These are phyloP conservation scores for Kradibia gibbosae DNA, from an alignment of 1,140 invertebrate species.

Conservation along the genomic window DNA sequence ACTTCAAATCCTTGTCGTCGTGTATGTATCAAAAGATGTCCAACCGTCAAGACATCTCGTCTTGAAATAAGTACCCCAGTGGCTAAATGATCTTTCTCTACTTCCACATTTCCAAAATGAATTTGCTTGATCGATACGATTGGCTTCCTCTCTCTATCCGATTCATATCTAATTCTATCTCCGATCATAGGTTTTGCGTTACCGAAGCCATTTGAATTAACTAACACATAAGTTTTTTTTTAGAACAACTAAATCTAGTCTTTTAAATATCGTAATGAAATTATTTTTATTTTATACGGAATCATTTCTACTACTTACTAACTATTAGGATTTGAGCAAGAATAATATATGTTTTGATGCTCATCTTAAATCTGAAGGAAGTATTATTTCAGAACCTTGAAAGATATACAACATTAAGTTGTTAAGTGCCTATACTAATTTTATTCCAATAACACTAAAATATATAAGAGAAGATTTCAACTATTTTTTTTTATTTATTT, in stretches of 20 bases:
- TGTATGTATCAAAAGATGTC: not conserved
- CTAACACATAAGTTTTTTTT: not conserved
- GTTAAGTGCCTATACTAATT: no score
- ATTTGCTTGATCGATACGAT: not conserved
- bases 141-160: not conserved
- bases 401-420: no score
- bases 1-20: not conserved
- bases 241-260: not conserved
- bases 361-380: no score
- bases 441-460: no score
- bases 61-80: not conserved
- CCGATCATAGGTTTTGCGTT: not conserved
- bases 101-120: not conserved
- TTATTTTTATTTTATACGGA: not conserved
- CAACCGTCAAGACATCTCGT: not conserved
- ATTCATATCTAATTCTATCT: not conserved
- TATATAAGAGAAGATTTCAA: no score
- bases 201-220: not conserved
- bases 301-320: not conserved
- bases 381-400: no score
- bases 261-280: not conserved
- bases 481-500: no score
- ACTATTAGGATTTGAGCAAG: not conserved
- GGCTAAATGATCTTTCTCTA: not conserved
- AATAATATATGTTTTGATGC: not conserved